phyloP scores from a whole-genome alignment of 2,888 invertebrate genomes.

The Clusia tigrina region DNA sequence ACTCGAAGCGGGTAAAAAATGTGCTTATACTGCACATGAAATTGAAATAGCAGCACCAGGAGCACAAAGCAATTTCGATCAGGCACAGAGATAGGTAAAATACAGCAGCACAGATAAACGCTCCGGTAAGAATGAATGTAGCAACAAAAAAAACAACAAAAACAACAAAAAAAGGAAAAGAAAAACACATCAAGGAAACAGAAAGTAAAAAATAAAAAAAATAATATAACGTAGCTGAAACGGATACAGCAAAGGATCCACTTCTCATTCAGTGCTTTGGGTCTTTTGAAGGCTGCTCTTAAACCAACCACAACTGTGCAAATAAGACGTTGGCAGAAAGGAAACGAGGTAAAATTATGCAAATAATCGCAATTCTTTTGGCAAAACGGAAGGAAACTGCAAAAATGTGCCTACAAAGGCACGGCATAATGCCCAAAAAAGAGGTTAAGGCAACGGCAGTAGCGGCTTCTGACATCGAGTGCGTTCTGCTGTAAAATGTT shows the following conservation, averaged over 20 bases:
- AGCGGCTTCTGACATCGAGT: not conserved
- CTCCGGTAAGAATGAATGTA: too few species aligned
- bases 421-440: not conserved
- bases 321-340: not conserved
- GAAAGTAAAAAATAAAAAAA: not conserved
- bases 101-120: not conserved
- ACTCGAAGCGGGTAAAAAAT: not conserved
- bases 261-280: not conserved
- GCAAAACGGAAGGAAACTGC: conserved; percentile 48
- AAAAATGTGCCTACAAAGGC: conserved; percentile 30
- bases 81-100: conserved; percentile 45
- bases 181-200: not conserved
- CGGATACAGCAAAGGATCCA: not conserved
- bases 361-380: conserved; percentile 58
- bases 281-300: not conserved
- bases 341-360: conserved; percentile 49
- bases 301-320: not conserved
- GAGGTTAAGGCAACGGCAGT: not conserved
- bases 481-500: too few species aligned
- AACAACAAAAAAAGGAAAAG: not conserved
- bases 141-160: not conserved
- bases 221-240: not conserved
- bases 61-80: conserved; percentile 54
- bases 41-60: conserved; percentile 3
- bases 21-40: not conserved